Conservation (phyloP, 1,140 invertebrate genomes). For the Tetragnatha versicolor region DNA sequence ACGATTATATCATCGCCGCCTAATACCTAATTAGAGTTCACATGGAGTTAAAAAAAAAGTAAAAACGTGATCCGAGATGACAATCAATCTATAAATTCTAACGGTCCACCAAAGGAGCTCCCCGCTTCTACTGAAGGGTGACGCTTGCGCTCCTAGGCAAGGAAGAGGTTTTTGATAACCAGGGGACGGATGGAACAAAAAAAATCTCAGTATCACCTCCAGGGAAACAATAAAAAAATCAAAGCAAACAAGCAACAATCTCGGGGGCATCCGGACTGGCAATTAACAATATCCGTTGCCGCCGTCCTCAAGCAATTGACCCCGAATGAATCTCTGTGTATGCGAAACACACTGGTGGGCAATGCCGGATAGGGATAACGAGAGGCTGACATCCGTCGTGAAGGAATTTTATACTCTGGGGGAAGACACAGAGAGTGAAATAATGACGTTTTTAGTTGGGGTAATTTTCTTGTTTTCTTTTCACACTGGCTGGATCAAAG, state of each 20-base stretch:
- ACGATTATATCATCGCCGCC: too few species aligned
- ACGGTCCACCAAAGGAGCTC: background rate
- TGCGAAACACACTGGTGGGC: background rate
- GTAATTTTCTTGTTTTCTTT: too few species aligned
- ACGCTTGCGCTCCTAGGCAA: slow-evolving; percentile 4
- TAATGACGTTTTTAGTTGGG: too few species aligned
- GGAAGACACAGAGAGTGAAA: too few species aligned
- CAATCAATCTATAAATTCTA: background rate
- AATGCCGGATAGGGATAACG: background rate
- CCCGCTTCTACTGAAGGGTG: background rate
- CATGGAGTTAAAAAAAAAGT: background rate
- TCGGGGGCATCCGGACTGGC: slow-evolving; percentile 37
- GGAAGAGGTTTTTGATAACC: slow-evolving; percentile 23
- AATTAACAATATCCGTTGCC: slow-evolving; percentile 48
- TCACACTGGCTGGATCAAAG: too few species aligned
- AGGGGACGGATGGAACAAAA: background rate
- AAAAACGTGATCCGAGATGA: background rate
- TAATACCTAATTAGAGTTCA: too few species aligned
- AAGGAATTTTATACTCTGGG: background rate
- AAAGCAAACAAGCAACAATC: background rate
- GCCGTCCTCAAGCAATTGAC: slow-evolving; percentile 5
- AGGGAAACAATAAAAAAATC: background rate
- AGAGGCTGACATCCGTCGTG: background rate
- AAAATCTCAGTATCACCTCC: slow-evolving; percentile 13
- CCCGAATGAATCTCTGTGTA: slow-evolving; percentile 16